These are phyloP conservation scores for Macrocentrus cingulum DNA, from an alignment of 1,140 invertebrate species.

Conservation along the genomic window DNA sequence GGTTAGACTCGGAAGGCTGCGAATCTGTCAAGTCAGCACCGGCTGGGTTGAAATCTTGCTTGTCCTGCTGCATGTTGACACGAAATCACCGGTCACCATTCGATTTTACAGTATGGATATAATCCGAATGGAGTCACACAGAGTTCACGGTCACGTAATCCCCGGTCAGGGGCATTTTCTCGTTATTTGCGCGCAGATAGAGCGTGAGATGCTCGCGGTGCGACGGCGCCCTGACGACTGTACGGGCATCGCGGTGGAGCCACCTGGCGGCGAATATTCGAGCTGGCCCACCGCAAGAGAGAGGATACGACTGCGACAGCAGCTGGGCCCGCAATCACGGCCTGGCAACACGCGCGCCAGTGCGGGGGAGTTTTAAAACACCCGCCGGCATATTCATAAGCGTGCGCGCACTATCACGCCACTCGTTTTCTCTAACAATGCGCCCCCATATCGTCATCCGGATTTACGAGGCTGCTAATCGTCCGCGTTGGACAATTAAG, in stretches of 20 bases:
- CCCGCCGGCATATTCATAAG: constrained; percentile 34
- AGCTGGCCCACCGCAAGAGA: constrained; percentile 26
- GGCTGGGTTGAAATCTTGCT: constrained; percentile 35
- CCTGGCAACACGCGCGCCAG: constrained; percentile 32
- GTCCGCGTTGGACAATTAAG: constrained; percentile 16
- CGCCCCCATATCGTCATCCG: constrained; percentile 21
- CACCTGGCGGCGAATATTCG: constrained; percentile 54
- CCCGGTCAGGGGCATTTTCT: constrained; percentile 2
- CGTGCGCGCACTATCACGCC: constrained; percentile 31
- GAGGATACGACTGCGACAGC: constrained; percentile 8
- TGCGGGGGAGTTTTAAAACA: constrained; percentile 24
- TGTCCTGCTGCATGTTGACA: constrained; percentile 41
- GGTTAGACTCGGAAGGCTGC: constrained; percentile 29
- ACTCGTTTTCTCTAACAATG: constrained; percentile 12
- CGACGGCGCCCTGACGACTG: constrained; percentile 56
- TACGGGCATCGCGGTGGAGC: constrained; percentile 53
- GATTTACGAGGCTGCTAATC: constrained; percentile 29
- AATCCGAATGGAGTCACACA: not conserved
- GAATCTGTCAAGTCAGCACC: constrained; percentile 35
- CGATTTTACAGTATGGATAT: not conserved
- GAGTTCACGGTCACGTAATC: not conserved
- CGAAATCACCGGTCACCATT: constrained; percentile 19
- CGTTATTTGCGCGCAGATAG: not conserved
- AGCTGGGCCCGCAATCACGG: constrained; percentile 28
- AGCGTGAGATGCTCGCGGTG: constrained; percentile 50